These are phyloP conservation scores for Petrocephalus sullivani DNA, from an alignment of 2,797 vertebrate species.

Conservation along the genomic window DNA sequence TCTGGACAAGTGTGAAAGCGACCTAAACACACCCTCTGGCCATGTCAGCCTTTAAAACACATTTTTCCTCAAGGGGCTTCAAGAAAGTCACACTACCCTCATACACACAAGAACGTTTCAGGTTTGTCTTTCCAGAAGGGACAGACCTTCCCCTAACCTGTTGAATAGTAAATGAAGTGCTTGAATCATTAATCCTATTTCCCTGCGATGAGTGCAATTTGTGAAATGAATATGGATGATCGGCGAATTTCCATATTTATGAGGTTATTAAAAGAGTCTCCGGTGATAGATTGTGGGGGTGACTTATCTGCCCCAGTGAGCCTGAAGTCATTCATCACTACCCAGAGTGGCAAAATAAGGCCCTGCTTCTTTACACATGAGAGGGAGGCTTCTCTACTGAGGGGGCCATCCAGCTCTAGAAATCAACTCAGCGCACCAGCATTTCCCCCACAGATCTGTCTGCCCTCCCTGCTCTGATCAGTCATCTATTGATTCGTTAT, in stretches of 20 bases:
- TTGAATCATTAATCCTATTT: conserved; percentile 57
- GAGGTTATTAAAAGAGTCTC: conserved; percentile 51
- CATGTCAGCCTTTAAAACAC: not conserved
- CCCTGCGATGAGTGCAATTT: conserved; percentile 47
- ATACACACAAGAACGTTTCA: not conserved
- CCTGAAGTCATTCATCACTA: not conserved
- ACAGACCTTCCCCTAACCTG: not conserved
- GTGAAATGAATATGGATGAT: conserved; percentile 53
- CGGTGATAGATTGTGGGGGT: conserved; percentile 38
- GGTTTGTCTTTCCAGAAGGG: not conserved
- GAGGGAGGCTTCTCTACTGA: not conserved
- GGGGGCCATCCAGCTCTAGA: not conserved
- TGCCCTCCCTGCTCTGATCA: not conserved
- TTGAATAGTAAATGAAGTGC: conserved; percentile 1
- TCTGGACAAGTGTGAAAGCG: not conserved
- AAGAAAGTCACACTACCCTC: not conserved
- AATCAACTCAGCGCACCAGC: not conserved
- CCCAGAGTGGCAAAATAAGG: not conserved
- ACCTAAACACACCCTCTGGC: not conserved
- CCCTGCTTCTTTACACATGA: not conserved
- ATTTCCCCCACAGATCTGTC: not conserved
- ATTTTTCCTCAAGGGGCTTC: not conserved
- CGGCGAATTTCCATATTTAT: conserved; percentile 47
- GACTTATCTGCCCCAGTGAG: not conserved
- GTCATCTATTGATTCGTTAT: not conserved